Evolutionary conservation across 2,888 invertebrate genomes (phyloP), one percentile per base, ranked within the genome.

Genomic region (Melikaiella ostensackeni): DNA sequence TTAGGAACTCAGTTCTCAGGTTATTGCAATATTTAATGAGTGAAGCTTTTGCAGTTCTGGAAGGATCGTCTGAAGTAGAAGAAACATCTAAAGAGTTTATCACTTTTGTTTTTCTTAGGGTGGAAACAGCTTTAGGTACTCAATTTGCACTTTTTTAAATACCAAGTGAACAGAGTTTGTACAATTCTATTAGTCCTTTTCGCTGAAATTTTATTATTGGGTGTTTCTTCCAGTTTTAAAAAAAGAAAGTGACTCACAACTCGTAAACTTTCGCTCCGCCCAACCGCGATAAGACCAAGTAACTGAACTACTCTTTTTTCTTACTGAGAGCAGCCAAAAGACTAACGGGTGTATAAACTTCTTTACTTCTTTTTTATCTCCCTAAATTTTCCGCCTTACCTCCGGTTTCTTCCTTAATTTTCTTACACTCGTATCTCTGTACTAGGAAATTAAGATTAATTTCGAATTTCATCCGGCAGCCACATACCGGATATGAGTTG

Each of bases 251-350:
- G 16, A 13, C 27, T 59, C 13, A 59, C 27, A 59, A 13, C 27
- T 59, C 27, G 21, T 59, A 27, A 27, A 59, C 16, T 59, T 63
- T 5, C 4, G n/a, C 33, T 13, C n/a, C 8, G 33, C n/a, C 33
- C 63, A 63, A 38, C 38, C 21, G 6, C 21, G 21, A 33, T n/a
- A 63, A 21, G 59, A 16, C 6, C 59, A 59, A 35, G 35, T 63
- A 33, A 63, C 35, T 63, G 24, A 42, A 38, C 64, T 64, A 24
- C 64, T 35, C 16, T 64, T 42, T 62, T 64, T 64, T 64, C 21
- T 64, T n/a, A 38, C n/a, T 21, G 1, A 24, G 24, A 24, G 33
- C 6, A 64, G 13, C 27, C 24, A 24, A 64, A 64, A 42, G 42
- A 24, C 24, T 42, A 24, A 64, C 21, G 64, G 42, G 38, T n/a